Conservation (phyloP, 2,113 vertebrate species). For the Cottus gobio region DNA sequence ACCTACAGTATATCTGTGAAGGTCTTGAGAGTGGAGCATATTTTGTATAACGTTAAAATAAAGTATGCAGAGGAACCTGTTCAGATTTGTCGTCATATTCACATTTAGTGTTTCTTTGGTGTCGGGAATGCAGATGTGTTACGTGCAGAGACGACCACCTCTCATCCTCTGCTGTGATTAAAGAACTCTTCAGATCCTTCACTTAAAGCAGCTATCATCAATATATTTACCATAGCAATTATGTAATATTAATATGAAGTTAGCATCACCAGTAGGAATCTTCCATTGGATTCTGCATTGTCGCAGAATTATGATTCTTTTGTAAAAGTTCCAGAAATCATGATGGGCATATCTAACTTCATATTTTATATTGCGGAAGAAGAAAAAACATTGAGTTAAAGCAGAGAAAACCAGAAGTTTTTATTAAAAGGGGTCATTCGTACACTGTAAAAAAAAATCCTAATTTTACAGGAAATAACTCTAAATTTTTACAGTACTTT, state of each 20-base stretch:
- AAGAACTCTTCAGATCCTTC: not conserved
- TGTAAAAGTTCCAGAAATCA: too few relatives aligned
- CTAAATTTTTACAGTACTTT: too few relatives aligned
- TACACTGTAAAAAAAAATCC: too few relatives aligned
- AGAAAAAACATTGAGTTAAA: not conserved
- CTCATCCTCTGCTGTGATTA: not conserved
- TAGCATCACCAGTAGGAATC: not conserved
- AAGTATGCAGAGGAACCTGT: not conserved
- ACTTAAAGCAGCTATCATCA: not conserved
- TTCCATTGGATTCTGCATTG: not conserved
- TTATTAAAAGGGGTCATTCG: too few relatives aligned
- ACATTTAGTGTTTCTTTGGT: not conserved
- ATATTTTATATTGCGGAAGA: too few relatives aligned
- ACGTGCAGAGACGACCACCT: not conserved
- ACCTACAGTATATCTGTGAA: not conserved
- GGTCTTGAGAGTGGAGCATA: not conserved
- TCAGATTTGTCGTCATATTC: not conserved
- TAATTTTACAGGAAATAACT: too few relatives aligned
- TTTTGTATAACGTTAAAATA: not conserved
- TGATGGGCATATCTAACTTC: too few relatives aligned
- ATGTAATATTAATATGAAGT: not conserved
- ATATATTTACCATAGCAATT: not conserved
- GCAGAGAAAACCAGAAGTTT: not conserved
- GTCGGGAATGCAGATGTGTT: not conserved
- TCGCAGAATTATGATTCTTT: not conserved